Evolutionary conservation across 2,113 vertebrate species (phyloP).

Genomic region (Alectura lathami): DNA sequence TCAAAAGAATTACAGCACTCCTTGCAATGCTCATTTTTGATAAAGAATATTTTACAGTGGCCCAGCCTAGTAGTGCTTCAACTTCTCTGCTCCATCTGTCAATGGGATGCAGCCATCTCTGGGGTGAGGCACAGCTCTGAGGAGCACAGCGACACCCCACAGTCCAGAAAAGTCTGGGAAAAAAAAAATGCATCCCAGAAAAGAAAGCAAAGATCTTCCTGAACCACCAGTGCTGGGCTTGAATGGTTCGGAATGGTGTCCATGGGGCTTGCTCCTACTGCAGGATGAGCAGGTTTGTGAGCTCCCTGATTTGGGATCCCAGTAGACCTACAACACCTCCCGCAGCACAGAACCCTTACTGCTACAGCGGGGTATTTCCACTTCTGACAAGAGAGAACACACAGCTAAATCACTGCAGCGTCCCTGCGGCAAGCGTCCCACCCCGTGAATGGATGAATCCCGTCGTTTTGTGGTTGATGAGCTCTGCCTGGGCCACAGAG

Average conservation of each 20-base stretch:
- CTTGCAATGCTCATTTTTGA: neutral
- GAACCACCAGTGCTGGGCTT: accelerated
- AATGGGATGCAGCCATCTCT: neutral
- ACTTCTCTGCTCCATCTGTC: neutral
- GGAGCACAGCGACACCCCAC: accelerated
- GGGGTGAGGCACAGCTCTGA: accelerated
- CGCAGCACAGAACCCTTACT: neutral
- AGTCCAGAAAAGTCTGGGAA: neutral
- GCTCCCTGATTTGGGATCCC: neutral
- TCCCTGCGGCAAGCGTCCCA: neutral
- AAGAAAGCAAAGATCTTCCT: neutral
- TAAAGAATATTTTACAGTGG: neutral
- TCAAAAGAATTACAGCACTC: neutral
- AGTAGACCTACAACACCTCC: no score
- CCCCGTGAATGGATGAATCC: neutral
- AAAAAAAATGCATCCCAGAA: accelerated
- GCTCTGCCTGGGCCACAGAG: neutral
- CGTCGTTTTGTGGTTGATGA: neutral
- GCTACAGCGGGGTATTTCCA: accelerated
- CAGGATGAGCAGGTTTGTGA: neutral
- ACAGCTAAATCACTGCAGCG: neutral
- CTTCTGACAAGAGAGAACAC: neutral
- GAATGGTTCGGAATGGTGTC: accelerated
- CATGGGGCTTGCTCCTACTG: accelerated
- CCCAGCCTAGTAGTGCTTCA: neutral